Conservation (phyloP, 1,140 invertebrate genomes). For the Drosophila dunni region DNA sequence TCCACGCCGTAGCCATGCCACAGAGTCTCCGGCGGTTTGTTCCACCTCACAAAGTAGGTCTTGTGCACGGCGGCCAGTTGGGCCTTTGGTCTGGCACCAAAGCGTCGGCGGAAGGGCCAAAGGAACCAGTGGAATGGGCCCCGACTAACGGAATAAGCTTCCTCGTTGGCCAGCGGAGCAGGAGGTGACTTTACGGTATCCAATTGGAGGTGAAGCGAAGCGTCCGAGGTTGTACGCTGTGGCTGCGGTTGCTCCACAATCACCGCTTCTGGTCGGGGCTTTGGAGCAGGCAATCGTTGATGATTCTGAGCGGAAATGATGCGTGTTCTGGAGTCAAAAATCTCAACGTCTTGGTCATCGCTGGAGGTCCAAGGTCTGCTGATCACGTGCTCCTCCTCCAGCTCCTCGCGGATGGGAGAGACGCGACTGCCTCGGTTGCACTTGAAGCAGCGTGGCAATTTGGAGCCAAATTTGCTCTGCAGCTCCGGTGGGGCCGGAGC, state of each 20-base stretch:
- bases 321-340: slow-evolving; percentile 47
- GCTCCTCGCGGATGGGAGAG: slow-evolving; percentile 60
- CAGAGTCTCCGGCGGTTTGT: slow-evolving; percentile 69
- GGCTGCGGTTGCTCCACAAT: slow-evolving; percentile 57
- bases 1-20: slow-evolving; percentile 70
- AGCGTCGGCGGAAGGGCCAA: slow-evolving; percentile 65
- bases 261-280: slow-evolving; percentile 20
- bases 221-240: background rate
- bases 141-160: slow-evolving; percentile 9
- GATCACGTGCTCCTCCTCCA: slow-evolving; percentile 26
- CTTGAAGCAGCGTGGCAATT: slow-evolving; percentile 62
- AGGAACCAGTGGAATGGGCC: slow-evolving; percentile 67
- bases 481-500: background rate
- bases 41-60: slow-evolving; percentile 77
- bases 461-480: slow-evolving; percentile 31
- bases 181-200: slow-evolving; percentile 48
- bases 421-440: slow-evolving; percentile 68
- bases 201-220: slow-evolving; percentile 44
- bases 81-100: slow-evolving; percentile 6
- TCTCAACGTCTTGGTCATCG: slow-evolving; percentile 28
- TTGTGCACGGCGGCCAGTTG: slow-evolving; percentile 71
- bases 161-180: background rate
- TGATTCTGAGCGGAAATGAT: slow-evolving; percentile 14
- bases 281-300: slow-evolving; percentile 15
- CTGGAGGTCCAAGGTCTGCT: slow-evolving; percentile 13